Conservation (phyloP, 2,888 invertebrate genomes). For the Odontothrips loti region DNA sequence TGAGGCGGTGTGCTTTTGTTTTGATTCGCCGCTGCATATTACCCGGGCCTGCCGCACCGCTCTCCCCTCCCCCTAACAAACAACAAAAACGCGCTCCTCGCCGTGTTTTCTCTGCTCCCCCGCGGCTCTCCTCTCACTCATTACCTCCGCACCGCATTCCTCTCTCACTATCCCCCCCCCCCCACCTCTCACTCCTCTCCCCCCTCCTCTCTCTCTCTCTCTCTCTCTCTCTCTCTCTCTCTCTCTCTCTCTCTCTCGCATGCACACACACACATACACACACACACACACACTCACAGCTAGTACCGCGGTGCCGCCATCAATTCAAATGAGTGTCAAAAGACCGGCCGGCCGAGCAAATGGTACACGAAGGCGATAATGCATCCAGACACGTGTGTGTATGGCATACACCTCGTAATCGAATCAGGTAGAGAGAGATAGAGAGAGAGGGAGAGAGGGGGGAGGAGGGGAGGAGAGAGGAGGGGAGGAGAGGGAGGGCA, state of each 20-base stretch:
- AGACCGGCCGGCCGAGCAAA: not conserved
- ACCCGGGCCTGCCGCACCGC: not conserved
- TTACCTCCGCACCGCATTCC: not conserved
- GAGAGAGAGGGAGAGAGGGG: not conserved
- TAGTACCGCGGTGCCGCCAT: not conserved
- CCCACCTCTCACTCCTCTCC: not conserved
- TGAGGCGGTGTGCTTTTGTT: too few relatives aligned
- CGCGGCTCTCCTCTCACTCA: not conserved
- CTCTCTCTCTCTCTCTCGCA: too few relatives aligned
- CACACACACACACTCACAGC: too few relatives aligned
- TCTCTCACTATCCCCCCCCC: not conserved
- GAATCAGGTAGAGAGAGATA: not conserved
- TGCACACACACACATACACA: too few relatives aligned
- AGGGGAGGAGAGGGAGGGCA: not conserved
- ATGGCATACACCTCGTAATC: not conserved
- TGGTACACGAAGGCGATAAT: constrained; percentile 15
- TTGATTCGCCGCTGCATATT: too few relatives aligned
- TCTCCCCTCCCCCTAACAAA: not conserved
- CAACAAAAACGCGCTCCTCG: too few relatives aligned
- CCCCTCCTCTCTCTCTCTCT: not conserved
- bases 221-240: not conserved
- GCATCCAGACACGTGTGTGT: not conserved
- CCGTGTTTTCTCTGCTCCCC: not conserved
- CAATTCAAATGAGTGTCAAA: constrained; percentile 17
- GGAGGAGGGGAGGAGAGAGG: not conserved